Evolutionary conservation across 1,140 invertebrate species (phyloP).

Genomic region (Listronotus oregonensis): DNA sequence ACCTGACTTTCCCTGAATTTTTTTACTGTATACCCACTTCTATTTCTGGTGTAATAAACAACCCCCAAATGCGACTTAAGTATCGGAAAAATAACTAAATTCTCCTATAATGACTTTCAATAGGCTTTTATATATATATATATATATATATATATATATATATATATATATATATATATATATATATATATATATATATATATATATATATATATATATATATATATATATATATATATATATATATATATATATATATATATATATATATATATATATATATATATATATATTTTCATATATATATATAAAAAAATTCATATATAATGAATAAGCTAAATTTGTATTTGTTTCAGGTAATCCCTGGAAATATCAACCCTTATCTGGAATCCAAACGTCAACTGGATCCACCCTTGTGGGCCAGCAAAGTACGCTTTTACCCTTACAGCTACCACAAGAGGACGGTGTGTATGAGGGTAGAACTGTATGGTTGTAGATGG

Average conservation of each 20-base stretch:
- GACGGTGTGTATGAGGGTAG: constrained; percentile 80
- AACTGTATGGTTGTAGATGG: constrained; percentile 76
- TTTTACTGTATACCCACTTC: too few species aligned
- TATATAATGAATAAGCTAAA: background rate
- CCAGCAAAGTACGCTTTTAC: constrained; percentile 73
- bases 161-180: background rate
- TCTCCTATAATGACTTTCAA: too few species aligned
- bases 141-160: too few species aligned
- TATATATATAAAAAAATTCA: background rate
- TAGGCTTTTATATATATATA: too few species aligned
- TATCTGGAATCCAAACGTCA: constrained; percentile 76
- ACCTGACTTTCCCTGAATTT: too few species aligned
- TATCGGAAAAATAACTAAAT: too few species aligned
- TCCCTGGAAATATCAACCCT: constrained; percentile 83
- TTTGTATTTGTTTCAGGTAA: constrained; percentile 63
- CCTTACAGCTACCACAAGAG: constrained; percentile 74
- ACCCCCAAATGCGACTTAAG: too few species aligned
- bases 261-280: constrained; percentile 6
- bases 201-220: background rate
- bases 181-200: constrained; percentile 1
- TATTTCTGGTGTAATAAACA: too few species aligned
- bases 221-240: constrained; percentile 12
- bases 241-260: constrained; percentile 4
- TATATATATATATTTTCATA: too few species aligned
- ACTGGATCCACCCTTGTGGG: constrained; percentile 74